Evolutionary conservation across 2,113 vertebrate genomes (phyloP), one percentile per base, ranked within the genome.

Genomic region (Nycticryphes semicollaris): DNA sequence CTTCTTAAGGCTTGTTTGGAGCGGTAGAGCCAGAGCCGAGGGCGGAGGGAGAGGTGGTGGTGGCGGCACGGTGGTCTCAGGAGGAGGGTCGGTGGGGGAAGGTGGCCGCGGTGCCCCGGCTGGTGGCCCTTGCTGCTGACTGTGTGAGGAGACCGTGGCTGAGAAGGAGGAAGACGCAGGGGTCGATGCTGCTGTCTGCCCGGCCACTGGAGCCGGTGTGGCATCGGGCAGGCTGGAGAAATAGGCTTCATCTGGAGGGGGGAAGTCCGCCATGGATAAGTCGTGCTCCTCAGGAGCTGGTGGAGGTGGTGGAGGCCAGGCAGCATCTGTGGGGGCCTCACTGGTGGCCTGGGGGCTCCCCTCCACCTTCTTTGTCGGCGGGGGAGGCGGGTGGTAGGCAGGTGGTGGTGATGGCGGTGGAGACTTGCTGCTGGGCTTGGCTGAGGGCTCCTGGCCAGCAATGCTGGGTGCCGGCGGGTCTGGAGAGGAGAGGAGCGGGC

Each of bases 301-400:
- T 0, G 99, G 99, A 0, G 99, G 99, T 1, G 99, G 99, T 0
- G 98, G 99, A 22, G 99, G 99, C 99, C 99, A 99, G 86, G 67
- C 95, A 7, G 98, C 74, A 27, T 98, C 98, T 5, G 93, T 30
- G 11, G 93, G 83, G 56, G 94, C 62, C 35, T 97, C 97, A 3
- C 76, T 66, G 53, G 68, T 3, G 23, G 41, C n/a, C 54, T 96
- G 97, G 28, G 97, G 96, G 22, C 66, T 95, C 22, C 41, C 88
- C 30, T 98, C 97, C 0, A 56, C 93, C 93, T 98, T 99, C 97
- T 98, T 99, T 22, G 81, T 94, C 0, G 98, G 98, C 4, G 99
- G 99, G 2, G 99, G 99, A 21, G 99, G 99, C 2, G 98, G 99
- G 14, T 98, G 99, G 77, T 99, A 98, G 87, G 98, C 94, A 4